A percentile compares a stretch with the other conserved stretches of the same genome.
Conservation (phyloP, 2,113 vertebrate species). For the Fukomys damarensis region DNA sequence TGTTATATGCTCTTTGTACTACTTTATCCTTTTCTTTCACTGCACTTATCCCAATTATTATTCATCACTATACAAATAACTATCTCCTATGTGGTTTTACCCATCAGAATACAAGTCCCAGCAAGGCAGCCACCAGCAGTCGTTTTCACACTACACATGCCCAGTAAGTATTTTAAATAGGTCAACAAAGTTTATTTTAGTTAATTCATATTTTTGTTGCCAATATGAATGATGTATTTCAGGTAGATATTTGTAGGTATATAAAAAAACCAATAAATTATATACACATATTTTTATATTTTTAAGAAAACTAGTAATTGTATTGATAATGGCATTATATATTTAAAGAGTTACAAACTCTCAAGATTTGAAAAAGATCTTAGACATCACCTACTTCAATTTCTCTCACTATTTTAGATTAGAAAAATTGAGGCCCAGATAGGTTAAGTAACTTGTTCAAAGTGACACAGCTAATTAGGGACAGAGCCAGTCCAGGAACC, state of each 20-base stretch:
- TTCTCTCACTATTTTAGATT: neutral
- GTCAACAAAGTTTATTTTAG: conserved; percentile 9
- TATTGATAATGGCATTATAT: neutral
- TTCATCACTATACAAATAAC: conserved; percentile 10
- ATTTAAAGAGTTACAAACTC: conserved; percentile 17
- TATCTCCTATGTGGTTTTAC: conserved; percentile 3
- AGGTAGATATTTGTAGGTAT: neutral
- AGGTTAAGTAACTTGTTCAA: conserved; percentile 47
- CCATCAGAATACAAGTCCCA: neutral
- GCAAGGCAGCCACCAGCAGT: neutral
- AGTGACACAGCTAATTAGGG: conserved; percentile 56
- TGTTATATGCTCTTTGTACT: neutral
- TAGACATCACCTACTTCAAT: neutral
- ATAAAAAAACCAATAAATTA: conserved; percentile 26
- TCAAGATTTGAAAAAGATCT: conserved; percentile 28
- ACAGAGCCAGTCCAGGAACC: neutral
- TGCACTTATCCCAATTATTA: conserved; percentile 6
- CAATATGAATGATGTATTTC: neutral
- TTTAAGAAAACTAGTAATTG: conserved; percentile 28
- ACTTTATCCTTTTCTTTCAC: neutral
- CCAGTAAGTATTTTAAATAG: neutral
- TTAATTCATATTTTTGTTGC: neutral
- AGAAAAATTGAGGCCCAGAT: conserved; percentile 47
- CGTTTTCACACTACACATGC: neutral
- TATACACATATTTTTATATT: neutral